Base-by-base conservation (phyloP, 1,140 invertebrate genomes). In the Eupeodes corollae region DNA sequence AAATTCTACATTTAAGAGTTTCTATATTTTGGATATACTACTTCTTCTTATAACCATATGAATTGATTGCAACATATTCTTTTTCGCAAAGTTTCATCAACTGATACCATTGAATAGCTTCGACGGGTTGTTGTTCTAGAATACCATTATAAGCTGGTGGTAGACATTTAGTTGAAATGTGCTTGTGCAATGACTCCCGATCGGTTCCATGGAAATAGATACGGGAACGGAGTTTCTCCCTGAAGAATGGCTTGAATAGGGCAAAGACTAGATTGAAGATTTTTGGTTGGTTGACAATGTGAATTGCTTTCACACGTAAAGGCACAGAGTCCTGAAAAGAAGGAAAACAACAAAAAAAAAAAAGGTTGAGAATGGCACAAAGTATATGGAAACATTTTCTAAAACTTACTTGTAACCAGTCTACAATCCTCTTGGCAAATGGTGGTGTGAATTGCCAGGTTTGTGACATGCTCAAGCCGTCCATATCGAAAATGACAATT, bases 251-350 rank as follows among this genome's bases (percentile, higher is more conserved):
- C 63, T 91, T 91, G 66, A 91, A 86, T 11, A 93, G 73, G 10
- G 82, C 75, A 66, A 90, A 92, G 2, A 94, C 80, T 68, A 89
- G 80, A 58, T 90, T 88, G 70, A 92, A 92, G 41, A 92, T 74
- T 53, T 82, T 84, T 0, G 89, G 88, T 66, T 92, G 88, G 66
- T 93, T 91, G 3, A 93, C 73, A 44, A 91, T 81, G 57, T 92
- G 88, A 39, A 92, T 76, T 41, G 82, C 85, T 70, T 93, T 92
- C 21, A 93, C 71, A 55, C 89, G 76, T 5, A 86, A 64, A 0
- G 88, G 87, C 43, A 91, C 78, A 31, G 80, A 79, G 52, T 91
- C 88, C 51, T 67, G 21, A 26, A 26, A 26, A 26, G 21, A 26
- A n/a, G n/a, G n/a, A n/a, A n/a, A n/a, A n/a, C n/a, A n/a, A n/a